phyloP scores from a whole-genome alignment of 2,888 invertebrate genomes.

The Dryococelus australis region DNA sequence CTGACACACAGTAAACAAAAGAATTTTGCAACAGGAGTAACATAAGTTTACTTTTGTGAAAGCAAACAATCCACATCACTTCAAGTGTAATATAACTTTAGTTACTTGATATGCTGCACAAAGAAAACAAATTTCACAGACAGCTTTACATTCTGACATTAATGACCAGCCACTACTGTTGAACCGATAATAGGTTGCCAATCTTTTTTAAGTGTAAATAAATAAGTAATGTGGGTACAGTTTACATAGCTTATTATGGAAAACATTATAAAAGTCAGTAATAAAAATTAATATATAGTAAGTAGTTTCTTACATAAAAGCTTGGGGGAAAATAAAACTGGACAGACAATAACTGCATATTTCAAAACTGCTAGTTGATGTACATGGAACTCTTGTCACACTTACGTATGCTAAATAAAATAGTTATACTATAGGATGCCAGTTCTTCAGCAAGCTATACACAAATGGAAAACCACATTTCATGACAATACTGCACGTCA shows the following conservation, averaged over 20 bases:
- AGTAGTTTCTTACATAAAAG: neutral
- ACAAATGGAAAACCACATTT: neutral
- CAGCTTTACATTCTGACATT: neutral
- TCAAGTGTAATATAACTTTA: neutral
- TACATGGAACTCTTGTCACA: neutral
- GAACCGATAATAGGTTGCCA: neutral
- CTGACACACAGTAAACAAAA: conserved; percentile 26
- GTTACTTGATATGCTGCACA: neutral
- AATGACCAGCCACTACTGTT: neutral
- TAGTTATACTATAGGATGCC: neutral
- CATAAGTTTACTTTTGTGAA: neutral
- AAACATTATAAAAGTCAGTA: neutral
- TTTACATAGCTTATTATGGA: neutral
- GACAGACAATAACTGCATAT: neutral
- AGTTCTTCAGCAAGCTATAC: conserved; percentile 16
- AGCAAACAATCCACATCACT: too few relatives aligned
- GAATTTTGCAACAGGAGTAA: conserved; percentile 25
- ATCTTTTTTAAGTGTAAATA: neutral
- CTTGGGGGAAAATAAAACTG: conserved; percentile 8
- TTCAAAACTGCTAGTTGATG: neutral
- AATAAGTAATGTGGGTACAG: neutral
- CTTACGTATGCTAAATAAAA: neutral
- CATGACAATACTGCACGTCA: neutral
- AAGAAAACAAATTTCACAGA: neutral
- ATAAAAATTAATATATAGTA: neutral